phyloP scores from a whole-genome alignment of 2,113 vertebrate species.

The Aythya baeri region DNA sequence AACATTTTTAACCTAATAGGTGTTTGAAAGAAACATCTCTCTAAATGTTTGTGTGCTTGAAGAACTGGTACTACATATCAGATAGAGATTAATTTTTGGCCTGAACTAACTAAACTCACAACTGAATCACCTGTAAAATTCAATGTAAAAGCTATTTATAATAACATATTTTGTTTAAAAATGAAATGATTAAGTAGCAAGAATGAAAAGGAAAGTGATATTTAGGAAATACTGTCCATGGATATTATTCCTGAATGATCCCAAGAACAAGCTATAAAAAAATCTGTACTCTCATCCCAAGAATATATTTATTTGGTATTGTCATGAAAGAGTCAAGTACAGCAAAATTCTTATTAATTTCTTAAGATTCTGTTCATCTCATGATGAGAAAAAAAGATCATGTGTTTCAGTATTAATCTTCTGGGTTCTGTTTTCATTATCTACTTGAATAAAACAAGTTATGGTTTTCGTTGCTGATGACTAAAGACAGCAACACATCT shows the following conservation, averaged over 20 bases:
- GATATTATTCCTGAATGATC: neutral
- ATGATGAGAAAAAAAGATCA: neutral
- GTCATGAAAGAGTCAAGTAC: neutral
- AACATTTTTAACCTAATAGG: neutral
- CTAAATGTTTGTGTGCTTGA: neutral
- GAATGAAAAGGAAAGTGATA: neutral
- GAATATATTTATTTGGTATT: neutral
- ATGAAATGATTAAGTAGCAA: neutral
- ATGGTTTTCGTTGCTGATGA: neutral
- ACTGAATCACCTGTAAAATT: neutral
- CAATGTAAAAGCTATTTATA: neutral
- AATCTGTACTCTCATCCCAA: neutral
- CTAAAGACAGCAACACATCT: neutral
- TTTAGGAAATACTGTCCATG: neutral
- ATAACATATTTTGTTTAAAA: neutral
- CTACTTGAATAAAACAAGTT: neutral
- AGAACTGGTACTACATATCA: neutral
- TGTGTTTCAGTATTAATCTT: neutral
- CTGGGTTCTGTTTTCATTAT: slow-evolving; percentile 4
- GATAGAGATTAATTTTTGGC: neutral
- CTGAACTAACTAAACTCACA: neutral
- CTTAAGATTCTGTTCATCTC: neutral
- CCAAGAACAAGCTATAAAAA: neutral
- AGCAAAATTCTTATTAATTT: neutral
- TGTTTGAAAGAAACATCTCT: neutral